Evolutionary conservation across 2,113 vertebrate species (phyloP), one percentile per base, ranked within the genome.

Genomic region (Podarcis cretensis): DNA sequence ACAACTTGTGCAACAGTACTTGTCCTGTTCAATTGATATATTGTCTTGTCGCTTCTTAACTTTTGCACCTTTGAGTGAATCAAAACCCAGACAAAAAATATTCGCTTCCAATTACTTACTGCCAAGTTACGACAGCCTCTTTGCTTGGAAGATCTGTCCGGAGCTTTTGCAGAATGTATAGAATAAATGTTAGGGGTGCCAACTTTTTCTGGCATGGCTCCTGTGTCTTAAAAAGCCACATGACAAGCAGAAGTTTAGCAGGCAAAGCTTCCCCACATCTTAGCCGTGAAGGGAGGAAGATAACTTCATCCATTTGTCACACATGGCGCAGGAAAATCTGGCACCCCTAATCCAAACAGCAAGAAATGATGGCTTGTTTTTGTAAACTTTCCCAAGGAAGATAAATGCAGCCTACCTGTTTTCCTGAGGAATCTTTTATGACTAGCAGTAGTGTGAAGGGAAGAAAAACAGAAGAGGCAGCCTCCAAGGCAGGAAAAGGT

Each of bases 311-410:
- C 14, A 3, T 6, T 25, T 71, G 68, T n/a, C 30, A 73, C n/a
- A 32, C 13, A 5, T 30, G 14, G 8, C 23, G 69, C 21, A 59
- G 65, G 82, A 73, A 59, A 57, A 48, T 37, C 18, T n/a, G 48
- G 27, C 27, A 54, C 13, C 13, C 6, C 3, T 23, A 20, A 57
- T 30, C 10, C 73, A 73, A 84, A 37, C 16, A 37, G 59, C 43
- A 37, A 63, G 43, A 85, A 35, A 27, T 77, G 80, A 0, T 4
- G 81, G 16, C 0, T 0, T n/a, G 69, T 6, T 54, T n/a, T 14
- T 37, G 32, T 16, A 25, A 57, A 0, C 5, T 85, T 93, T 71
- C n/a, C 0, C 0, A 27, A 69, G 65, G 71, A 79, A 23, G 85
- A 54, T 68, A 18, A 43, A 86, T 3, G 43, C n/a, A 68, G 37